Percentiles rank a stretch among this genome's conserved stretches.
phyloP scores from a whole-genome alignment of 2,113 vertebrate genomes.

The Orcinus orca region DNA sequence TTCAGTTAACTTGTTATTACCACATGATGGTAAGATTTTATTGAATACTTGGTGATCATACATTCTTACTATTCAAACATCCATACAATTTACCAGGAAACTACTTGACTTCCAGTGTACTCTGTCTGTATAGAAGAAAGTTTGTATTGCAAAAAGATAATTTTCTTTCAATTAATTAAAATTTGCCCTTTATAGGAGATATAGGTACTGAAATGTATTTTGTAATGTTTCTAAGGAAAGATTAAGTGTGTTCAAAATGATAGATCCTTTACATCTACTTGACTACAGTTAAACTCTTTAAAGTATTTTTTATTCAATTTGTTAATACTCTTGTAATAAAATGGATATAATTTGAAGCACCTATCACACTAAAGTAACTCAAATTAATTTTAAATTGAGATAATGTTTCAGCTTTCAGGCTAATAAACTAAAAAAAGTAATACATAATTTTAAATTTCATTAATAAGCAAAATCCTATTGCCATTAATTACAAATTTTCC shows the following conservation, averaged over 20 bases:
- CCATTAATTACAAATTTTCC: neutral
- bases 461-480: neutral
- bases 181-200: neutral
- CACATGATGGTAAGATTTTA: neutral
- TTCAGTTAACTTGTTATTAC: neutral
- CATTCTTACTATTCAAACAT: neutral
- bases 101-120: neutral
- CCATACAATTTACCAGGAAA: neutral
- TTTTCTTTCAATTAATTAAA: conserved; percentile 16
- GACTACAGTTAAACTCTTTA: neutral
- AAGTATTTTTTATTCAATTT: neutral
- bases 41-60: neutral
- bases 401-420: conserved; percentile 50
- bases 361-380: conserved; percentile 39
- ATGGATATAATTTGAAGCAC: neutral
- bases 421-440: neutral
- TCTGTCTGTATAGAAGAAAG: neutral
- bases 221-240: neutral
- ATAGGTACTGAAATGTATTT: neutral
- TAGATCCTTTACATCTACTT: neutral
- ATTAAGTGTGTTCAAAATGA: neutral
- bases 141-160: neutral
- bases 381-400: conserved; percentile 5
- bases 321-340: conserved; percentile 2
- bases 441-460: conserved; percentile 15